These are phyloP conservation scores for Morelia viridis DNA, from an alignment of 2,797 vertebrate species.

Conservation along the genomic window DNA sequence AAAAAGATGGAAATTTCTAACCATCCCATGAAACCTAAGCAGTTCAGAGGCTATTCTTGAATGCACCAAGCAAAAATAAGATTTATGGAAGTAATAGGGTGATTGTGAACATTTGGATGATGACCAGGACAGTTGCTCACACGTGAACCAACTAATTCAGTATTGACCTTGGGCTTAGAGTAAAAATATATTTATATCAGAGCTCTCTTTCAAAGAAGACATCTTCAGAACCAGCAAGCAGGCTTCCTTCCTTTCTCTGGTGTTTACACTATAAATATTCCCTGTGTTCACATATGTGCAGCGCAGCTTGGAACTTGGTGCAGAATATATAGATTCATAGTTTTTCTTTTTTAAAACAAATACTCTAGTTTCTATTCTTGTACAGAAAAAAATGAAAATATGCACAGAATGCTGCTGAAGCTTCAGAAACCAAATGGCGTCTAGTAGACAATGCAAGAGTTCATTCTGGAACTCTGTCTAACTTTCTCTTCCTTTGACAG, in stretches of 20 bases:
- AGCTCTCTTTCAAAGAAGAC: conserved; percentile 37
- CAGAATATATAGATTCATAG: not conserved
- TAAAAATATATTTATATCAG: not conserved
- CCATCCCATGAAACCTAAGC: conserved; percentile 39
- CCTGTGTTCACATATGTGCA: not conserved
- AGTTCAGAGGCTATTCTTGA: not conserved
- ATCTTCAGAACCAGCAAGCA: conserved; percentile 46
- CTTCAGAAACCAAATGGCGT: conserved; percentile 26
- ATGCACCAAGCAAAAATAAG: conserved; percentile 27
- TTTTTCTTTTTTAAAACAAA: not conserved
- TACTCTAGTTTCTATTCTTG: not conserved
- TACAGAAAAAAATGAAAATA: not conserved
- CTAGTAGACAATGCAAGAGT: not conserved
- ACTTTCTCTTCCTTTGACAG: not conserved
- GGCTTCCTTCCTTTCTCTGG: not conserved
- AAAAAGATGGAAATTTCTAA: conserved; percentile 49
- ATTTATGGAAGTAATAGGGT: conserved; percentile 45
- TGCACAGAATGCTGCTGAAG: conserved; percentile 13
- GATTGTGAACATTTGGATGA: conserved; percentile 55
- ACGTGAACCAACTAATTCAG: conserved; percentile 36
- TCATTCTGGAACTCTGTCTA: not conserved
- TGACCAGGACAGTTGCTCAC: conserved; percentile 42
- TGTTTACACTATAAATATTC: conserved; percentile 8
- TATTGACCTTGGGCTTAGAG: conserved; percentile 44
- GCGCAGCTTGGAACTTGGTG: not conserved